phyloP scores from a whole-genome alignment of 2,888 invertebrate genomes.

The Pimpla rufipes region DNA sequence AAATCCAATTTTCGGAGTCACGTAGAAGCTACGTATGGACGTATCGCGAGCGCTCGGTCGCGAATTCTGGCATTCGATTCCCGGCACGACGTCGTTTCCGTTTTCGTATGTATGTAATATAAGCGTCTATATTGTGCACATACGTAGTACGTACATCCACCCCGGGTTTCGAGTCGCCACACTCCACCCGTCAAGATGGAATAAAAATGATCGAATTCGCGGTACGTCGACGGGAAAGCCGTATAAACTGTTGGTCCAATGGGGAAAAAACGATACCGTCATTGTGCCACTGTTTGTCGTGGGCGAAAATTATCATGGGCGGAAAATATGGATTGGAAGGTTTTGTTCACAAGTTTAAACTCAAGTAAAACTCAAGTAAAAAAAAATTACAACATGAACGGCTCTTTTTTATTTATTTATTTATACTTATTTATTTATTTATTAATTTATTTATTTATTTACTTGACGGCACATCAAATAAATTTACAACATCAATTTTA shows the following conservation, averaged over 20 bases:
- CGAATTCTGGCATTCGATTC: conserved; percentile 61
- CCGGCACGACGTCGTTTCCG: conserved; percentile 52
- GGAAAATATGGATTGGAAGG: too few species aligned
- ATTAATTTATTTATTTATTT: too few species aligned
- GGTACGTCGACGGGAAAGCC: conserved; percentile 21
- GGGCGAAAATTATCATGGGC: neutral
- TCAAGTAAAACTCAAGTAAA: too few species aligned
- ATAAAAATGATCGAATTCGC: conserved; percentile 54
- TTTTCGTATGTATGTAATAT: conserved; percentile 47
- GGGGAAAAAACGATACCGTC: neutral
- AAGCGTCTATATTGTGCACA: neutral
- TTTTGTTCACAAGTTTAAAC: too few species aligned
- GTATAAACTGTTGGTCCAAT: conserved; percentile 17
- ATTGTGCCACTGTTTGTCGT: neutral
- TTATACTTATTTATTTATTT: too few species aligned
- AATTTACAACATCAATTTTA: too few species aligned
- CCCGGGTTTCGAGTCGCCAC: neutral
- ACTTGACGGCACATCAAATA: too few species aligned
- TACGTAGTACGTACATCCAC: conserved; percentile 7
- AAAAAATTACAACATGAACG: too few species aligned
- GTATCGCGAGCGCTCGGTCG: conserved; percentile 35
- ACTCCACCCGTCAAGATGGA: conserved; percentile 13
- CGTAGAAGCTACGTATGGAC: conserved; percentile 41
- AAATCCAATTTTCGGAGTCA: conserved; percentile 68
- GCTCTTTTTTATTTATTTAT: too few species aligned